These are phyloP conservation scores for Kryptolebias marmoratus DNA, from an alignment of 2,113 vertebrate species.

Conservation along the genomic window DNA sequence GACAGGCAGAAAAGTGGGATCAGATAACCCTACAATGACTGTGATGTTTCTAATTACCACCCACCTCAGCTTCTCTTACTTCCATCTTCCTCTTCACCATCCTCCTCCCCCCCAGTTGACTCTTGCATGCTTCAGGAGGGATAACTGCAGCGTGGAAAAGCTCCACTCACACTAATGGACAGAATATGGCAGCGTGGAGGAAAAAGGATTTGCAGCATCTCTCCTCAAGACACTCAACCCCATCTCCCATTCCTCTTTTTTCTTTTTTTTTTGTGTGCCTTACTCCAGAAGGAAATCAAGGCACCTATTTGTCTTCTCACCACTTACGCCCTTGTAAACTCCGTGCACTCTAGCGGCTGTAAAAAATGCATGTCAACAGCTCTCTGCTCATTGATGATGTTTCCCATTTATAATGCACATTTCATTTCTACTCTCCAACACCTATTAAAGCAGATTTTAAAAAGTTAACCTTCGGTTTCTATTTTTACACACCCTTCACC, in stretches of 20 bases:
- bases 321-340: conserved; percentile 58
- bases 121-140: conserved; percentile 36
- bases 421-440: conserved; percentile 45
- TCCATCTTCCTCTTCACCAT: conserved; percentile 23
- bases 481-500: conserved; percentile 48
- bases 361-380: conserved; percentile 72
- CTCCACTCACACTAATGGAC: conserved; percentile 73
- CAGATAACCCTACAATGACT: conserved; percentile 57
- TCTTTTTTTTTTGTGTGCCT: conserved; percentile 24
- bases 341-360: conserved; percentile 43
- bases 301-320: conserved; percentile 32
- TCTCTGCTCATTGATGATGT: conserved; percentile 43
- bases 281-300: conserved; percentile 3
- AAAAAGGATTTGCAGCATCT: conserved; percentile 28
- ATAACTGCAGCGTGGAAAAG: conserved; percentile 42
- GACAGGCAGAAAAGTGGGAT: conserved; percentile 29
- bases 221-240: conserved; percentile 18
- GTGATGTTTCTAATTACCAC: conserved; percentile 70
- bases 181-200: conserved; percentile 40
- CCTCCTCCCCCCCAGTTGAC: not conserved
- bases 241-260: conserved; percentile 38
- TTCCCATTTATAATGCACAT: conserved; percentile 31
- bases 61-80: conserved; percentile 40
- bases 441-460: conserved; percentile 29
- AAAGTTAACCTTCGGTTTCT: conserved; percentile 10